phyloP scores from a whole-genome alignment of 2,888 invertebrate species.

The Argyresthia goedartella region DNA sequence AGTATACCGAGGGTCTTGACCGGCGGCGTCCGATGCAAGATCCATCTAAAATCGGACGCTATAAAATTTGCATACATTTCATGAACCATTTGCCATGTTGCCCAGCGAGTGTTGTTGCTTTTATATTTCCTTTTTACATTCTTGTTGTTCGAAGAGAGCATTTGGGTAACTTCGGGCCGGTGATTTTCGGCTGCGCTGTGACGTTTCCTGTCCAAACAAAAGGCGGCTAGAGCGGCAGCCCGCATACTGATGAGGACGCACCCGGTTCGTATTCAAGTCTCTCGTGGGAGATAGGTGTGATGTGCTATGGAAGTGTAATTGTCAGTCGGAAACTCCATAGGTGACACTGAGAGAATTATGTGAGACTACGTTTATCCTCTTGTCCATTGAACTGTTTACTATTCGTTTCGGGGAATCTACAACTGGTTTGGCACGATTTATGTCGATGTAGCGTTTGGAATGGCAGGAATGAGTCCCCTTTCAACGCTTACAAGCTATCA shows the following conservation, averaged over 20 bases:
- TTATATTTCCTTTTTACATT: conserved; percentile 33
- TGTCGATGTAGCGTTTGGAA: neutral
- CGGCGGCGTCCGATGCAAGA: conserved; percentile 33
- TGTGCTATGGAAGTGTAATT: conserved; percentile 53
- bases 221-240: conserved; percentile 43
- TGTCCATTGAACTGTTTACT: neutral
- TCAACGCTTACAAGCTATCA: neutral
- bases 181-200: conserved; percentile 54
- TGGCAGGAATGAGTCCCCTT: neutral
- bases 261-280: conserved; percentile 43
- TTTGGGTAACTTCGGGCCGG: conserved; percentile 37
- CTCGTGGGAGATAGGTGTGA: conserved; percentile 30
- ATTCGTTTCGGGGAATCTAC: neutral
- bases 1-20: conserved; percentile 15
- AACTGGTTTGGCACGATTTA: neutral
- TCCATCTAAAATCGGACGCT: conserved; percentile 58
- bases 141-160: conserved; percentile 35
- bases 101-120: conserved; percentile 31
- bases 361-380: conserved; percentile 12
- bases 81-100: conserved; percentile 51
- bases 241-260: conserved; percentile 53
- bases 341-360: conserved; percentile 22
- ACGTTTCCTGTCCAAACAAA: conserved; percentile 67
- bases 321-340: conserved; percentile 56
- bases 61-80: conserved; percentile 66